Conservation (phyloP, 2,797 vertebrate genomes). For the Cuculus canorus region DNA sequence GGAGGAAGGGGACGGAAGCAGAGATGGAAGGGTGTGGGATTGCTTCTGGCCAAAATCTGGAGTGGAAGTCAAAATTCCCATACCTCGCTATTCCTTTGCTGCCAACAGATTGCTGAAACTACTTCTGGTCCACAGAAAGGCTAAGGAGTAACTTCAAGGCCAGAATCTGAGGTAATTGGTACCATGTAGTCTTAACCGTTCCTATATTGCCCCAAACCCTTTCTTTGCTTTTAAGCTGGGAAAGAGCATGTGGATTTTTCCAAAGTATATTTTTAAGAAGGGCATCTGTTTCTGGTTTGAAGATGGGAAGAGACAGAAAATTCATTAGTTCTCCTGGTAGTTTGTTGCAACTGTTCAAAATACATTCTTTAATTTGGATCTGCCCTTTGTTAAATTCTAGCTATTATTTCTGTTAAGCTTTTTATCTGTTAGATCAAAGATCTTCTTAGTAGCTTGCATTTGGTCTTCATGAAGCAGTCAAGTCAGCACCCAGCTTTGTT, state of each 20-base stretch:
- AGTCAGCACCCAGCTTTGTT: background rate
- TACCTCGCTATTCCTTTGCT: background rate
- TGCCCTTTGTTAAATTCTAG: background rate
- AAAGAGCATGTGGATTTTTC: background rate
- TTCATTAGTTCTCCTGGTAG: background rate
- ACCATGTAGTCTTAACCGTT: rapidly evolving
- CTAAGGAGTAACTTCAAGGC: background rate
- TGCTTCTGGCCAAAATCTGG: background rate
- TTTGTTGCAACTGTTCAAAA: background rate
- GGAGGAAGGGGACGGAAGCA: rapidly evolving
- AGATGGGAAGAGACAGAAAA: background rate
- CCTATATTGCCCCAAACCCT: background rate
- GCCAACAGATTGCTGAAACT: background rate
- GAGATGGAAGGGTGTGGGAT: background rate
- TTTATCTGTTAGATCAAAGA: background rate
- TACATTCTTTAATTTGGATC: background rate
- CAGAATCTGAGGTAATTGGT: background rate
- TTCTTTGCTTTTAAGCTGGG: background rate
- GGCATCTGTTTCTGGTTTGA: background rate
- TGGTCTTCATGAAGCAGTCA: background rate
- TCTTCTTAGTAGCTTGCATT: background rate
- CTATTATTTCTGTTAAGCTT: background rate
- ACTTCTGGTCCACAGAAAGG: background rate
- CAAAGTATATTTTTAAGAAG: background rate
- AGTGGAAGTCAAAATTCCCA: rapidly evolving